phyloP scores from a whole-genome alignment of 2,888 invertebrate genomes.

The Tolmerus cingulatus region DNA sequence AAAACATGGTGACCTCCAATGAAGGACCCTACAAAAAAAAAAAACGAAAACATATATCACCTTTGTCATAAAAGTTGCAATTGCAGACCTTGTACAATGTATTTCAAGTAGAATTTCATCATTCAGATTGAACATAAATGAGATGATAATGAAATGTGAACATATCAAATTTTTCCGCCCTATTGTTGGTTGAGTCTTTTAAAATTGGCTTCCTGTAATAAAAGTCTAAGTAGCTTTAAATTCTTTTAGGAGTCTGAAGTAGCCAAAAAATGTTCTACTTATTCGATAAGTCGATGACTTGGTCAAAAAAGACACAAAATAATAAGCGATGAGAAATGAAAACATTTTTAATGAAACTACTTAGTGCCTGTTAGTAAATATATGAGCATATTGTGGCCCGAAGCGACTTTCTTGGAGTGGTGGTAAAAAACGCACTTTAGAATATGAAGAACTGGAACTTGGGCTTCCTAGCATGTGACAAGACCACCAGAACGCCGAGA shows the following conservation, averaged over 20 bases:
- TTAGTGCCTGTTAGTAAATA: neutral
- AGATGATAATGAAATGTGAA: neutral
- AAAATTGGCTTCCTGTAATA: neutral
- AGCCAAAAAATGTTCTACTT: neutral
- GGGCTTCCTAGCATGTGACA: neutral
- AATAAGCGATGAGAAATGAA: neutral
- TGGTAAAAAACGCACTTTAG: neutral
- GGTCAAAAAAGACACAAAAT: neutral
- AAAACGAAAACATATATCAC: neutral
- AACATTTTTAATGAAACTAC: neutral
- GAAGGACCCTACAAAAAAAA: neutral
- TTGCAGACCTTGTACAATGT: neutral
- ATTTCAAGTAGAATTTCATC: neutral
- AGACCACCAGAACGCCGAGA: neutral
- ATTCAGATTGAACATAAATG: neutral
- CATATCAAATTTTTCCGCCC: neutral
- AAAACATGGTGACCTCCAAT: neutral
- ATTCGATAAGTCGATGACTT: neutral
- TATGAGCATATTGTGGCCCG: neutral
- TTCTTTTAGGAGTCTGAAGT: neutral
- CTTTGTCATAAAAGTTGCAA: neutral
- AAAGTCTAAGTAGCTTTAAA: neutral
- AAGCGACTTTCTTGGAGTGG: neutral
- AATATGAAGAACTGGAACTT: neutral
- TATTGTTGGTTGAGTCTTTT: neutral